These are phyloP conservation scores for Acropora yongei DNA, from an alignment of 64 coral and sea anemone genomes.

Conservation along the genomic window DNA sequence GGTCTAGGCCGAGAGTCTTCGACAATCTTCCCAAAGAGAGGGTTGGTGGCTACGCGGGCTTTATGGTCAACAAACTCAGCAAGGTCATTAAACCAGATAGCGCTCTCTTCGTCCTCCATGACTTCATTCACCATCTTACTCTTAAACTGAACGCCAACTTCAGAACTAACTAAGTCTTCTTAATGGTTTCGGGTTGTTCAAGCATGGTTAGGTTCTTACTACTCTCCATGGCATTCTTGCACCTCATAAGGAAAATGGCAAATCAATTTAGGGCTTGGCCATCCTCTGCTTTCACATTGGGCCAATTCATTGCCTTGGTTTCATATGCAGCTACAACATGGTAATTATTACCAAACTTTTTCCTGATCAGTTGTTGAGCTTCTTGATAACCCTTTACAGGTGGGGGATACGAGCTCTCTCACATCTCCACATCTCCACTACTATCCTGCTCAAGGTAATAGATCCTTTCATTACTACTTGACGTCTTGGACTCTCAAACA, in stretches of 20 bases:
- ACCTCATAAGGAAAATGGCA: constrained; percentile 42
- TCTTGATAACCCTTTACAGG: constrained; percentile 13
- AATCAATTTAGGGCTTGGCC: neutral
- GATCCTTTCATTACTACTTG: too few species aligned
- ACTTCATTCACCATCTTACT: constrained; percentile 15
- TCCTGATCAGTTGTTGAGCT: constrained; percentile 4
- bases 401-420: constrained; percentile 16
- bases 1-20: neutral
- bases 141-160: constrained; percentile 55
- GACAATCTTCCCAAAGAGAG: constrained; percentile 17
- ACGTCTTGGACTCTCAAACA: constrained; percentile 28
- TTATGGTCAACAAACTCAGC: constrained; percentile 26
- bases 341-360: constrained; percentile 22
- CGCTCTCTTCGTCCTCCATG: constrained; percentile 5
- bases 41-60: constrained; percentile 16
- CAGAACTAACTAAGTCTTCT: constrained; percentile 13
- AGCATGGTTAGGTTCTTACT: constrained; percentile 47
- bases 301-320: constrained; percentile 32
- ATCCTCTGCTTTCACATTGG: constrained; percentile 12
- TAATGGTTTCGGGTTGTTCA: constrained; percentile 34
- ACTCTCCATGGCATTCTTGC: constrained; percentile 59
- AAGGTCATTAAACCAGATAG: constrained; percentile 20
- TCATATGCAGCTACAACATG: constrained; percentile 2
- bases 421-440: constrained; percentile 36
- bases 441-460: constrained; percentile 34